These are phyloP conservation scores for Enteromius afrohamiltoni DNA, from an alignment of 2,797 vertebrate genomes.

Conservation along the genomic window DNA sequence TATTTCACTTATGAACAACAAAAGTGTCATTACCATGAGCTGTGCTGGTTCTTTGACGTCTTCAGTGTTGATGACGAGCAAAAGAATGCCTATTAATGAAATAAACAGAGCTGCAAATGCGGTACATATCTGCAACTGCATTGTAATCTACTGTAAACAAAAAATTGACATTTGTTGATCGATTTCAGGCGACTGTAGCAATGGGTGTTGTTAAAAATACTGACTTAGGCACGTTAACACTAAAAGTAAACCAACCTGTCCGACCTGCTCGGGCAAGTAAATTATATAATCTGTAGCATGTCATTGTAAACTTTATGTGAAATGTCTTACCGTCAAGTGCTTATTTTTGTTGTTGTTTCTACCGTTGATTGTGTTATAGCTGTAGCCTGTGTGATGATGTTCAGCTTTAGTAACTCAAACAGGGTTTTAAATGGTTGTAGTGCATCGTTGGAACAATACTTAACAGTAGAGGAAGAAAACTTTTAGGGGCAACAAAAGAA, in stretches of 20 bases:
- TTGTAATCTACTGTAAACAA: constrained; percentile 10
- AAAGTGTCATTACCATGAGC: constrained; percentile 79
- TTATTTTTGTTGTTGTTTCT: neutral
- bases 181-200: neutral
- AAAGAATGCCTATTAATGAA: constrained; percentile 78
- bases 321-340: neutral
- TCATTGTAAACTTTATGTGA: neutral
- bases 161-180: neutral
- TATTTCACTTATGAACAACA: neutral
- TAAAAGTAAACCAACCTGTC: constrained; percentile 26
- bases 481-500: neutral
- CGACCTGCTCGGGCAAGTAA: neutral
- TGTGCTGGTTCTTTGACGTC: constrained; percentile 72
- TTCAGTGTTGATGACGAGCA: constrained; percentile 75
- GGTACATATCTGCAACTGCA: constrained; percentile 65
- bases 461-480: neutral
- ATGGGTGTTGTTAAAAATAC: neutral
- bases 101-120: constrained; percentile 67
- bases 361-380: neutral
- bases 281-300: neutral
- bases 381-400: neutral
- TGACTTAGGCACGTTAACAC: neutral
- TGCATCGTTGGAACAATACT: neutral
- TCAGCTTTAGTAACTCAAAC: neutral
- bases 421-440: neutral